Evolutionary conservation across 2,888 invertebrate genomes (phyloP).

Genomic region (Halocaridina rubra): DNA sequence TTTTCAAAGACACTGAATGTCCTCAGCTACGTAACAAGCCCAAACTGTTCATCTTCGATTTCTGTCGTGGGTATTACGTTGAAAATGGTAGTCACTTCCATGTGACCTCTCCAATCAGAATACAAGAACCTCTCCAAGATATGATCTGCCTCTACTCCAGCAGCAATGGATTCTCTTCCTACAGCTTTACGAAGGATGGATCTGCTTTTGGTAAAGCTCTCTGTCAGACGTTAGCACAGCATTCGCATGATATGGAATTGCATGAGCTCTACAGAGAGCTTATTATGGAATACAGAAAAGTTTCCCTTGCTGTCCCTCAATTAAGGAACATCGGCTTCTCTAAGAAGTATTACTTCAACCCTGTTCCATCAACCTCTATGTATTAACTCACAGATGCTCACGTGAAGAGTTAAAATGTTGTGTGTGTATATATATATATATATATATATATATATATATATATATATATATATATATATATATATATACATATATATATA

Average conservation of each 20-base stretch:
- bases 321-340: slow-evolving; percentile 27
- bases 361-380: background rate
- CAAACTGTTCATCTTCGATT: slow-evolving; percentile 33
- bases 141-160: slow-evolving; percentile 8
- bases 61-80: background rate
- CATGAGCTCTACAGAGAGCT: slow-evolving; percentile 24
- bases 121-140: slow-evolving; percentile 9
- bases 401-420: too few species aligned
- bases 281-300: slow-evolving; percentile 5
- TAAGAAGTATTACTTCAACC: slow-evolving; percentile 30
- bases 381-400: too few species aligned
- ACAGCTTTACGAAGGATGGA: background rate
- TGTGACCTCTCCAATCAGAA: background rate
- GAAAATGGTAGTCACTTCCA: background rate
- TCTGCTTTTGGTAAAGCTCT: slow-evolving; percentile 16
- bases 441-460: too few species aligned
- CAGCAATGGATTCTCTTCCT: background rate
- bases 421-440: too few species aligned
- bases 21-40: slow-evolving; percentile 12
- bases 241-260: slow-evolving; percentile 1
- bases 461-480: too few species aligned
- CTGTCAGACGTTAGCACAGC: slow-evolving; percentile 11
- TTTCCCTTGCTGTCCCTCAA: background rate
- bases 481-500: too few species aligned
- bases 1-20: slow-evolving; percentile 29